These are phyloP conservation scores for Deroplatys truncata DNA, from an alignment of 2,888 invertebrate species.

Conservation along the genomic window DNA sequence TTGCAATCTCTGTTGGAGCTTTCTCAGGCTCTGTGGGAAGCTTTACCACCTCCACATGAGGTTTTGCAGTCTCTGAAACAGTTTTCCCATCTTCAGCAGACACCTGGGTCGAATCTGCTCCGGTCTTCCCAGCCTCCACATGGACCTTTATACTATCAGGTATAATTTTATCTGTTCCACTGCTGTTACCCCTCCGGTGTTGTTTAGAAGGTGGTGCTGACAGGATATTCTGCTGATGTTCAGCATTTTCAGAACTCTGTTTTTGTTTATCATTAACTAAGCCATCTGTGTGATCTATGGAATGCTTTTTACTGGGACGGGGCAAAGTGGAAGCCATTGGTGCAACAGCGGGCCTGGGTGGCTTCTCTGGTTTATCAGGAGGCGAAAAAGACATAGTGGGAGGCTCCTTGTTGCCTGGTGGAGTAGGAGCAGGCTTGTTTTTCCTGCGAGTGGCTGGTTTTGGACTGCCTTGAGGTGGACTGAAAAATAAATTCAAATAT, in stretches of 20 bases:
- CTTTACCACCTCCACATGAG: neutral
- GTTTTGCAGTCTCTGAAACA: neutral
- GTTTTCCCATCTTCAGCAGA: neutral
- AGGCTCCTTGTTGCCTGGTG: constrained; percentile 39
- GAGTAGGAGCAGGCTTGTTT: constrained; percentile 58
- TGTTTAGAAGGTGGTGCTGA: neutral
- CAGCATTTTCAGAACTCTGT: neutral
- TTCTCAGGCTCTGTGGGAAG: neutral
- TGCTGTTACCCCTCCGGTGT: neutral
- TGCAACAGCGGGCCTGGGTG: constrained; percentile 56
- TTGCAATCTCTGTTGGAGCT: neutral
- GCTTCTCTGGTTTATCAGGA: constrained; percentile 60
- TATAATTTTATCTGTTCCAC: neutral
- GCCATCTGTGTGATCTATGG: constrained; percentile 40
- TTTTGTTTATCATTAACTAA: constrained; percentile 11
- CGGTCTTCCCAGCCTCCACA: neutral
- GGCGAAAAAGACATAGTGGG: constrained; percentile 55
- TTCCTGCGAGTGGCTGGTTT: constrained; percentile 67
- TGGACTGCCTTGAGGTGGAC: constrained; percentile 71
- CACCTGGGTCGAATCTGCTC: neutral
- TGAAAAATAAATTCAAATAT: constrained; percentile 41
- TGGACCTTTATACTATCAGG: neutral
- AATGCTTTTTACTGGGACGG: constrained; percentile 53
- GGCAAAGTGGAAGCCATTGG: constrained; percentile 56
- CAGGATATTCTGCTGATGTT: neutral